phyloP scores from a whole-genome alignment of 2,113 vertebrate genomes.

The Tragulus kanchil region DNA sequence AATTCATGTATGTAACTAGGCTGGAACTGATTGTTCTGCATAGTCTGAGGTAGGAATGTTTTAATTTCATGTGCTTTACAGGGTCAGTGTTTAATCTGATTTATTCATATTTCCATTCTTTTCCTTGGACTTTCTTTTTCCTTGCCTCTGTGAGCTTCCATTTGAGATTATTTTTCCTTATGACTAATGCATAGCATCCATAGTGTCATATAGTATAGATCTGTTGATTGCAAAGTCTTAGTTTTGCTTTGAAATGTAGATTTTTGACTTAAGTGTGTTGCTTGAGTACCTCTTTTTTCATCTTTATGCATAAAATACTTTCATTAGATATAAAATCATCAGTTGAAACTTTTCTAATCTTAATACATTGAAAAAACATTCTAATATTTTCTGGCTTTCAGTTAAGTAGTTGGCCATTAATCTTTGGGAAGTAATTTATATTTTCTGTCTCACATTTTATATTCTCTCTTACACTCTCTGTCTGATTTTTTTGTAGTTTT shows the following conservation, averaged over 20 bases:
- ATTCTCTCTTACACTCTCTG: neutral
- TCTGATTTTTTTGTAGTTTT: neutral
- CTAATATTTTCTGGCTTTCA: neutral
- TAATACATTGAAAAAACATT: neutral
- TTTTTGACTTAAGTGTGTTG: neutral
- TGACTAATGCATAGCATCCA: neutral
- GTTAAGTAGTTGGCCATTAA: neutral
- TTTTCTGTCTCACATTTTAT: neutral
- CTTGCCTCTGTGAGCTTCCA: neutral
- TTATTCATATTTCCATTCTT: neutral
- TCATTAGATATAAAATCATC: neutral
- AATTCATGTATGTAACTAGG: neutral
- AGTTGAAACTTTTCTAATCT: neutral
- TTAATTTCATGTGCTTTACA: neutral
- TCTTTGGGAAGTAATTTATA: neutral
- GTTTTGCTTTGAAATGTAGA: constrained; percentile 7
- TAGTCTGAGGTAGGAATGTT: neutral
- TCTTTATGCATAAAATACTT: neutral
- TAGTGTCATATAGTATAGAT: neutral
- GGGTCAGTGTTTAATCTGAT: neutral
- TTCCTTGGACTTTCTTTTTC: neutral
- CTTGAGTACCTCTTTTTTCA: neutral
- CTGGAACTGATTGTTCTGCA: neutral
- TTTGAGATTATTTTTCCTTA: neutral
- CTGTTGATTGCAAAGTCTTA: neutral